A percentile compares a stretch with the other conserved stretches of the same genome.
phyloP scores from a whole-genome alignment of 2,888 invertebrate genomes.

The Agrochola litura region DNA sequence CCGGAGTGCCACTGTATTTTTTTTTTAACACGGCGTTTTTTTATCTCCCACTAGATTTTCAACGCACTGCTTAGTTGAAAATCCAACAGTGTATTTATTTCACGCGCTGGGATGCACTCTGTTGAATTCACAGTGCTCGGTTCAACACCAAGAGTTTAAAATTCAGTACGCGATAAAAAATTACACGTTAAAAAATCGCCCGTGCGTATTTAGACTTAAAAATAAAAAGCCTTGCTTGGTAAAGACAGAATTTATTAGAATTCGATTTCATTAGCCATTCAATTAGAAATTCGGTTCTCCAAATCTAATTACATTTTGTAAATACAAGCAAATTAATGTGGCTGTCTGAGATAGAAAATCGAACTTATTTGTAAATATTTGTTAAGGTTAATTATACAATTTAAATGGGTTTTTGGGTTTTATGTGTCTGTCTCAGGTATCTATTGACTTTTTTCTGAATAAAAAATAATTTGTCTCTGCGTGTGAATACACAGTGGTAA shows the following conservation, averaged over 20 bases:
- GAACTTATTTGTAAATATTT: constrained; percentile 15
- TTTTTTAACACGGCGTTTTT: too few relatives aligned
- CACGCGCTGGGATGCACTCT: too few relatives aligned
- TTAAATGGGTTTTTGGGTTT: not conserved
- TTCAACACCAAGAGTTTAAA: too few relatives aligned
- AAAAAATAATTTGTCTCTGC: not conserved
- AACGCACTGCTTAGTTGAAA: too few relatives aligned
- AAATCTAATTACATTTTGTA: constrained; percentile 33
- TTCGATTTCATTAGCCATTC: constrained; percentile 29
- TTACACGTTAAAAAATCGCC: too few relatives aligned
- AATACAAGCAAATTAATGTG: constrained; percentile 36
- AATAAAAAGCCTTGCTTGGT: not conserved
- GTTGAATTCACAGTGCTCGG: too few relatives aligned
- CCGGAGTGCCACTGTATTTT: too few relatives aligned
- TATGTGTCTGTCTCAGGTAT: not conserved
- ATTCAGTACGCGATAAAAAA: too few relatives aligned
- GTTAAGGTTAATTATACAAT: not conserved
- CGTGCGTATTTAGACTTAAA: too few relatives aligned
- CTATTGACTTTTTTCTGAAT: not conserved
- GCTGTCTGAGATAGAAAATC: constrained; percentile 3
- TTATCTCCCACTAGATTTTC: too few relatives aligned
- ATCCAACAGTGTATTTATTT: too few relatives aligned
- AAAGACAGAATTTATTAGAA: constrained; percentile 30
- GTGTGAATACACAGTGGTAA: not conserved
- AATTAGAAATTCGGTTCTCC: constrained; percentile 19